Evolutionary conservation across 2,888 invertebrate genomes (phyloP).

Genomic region (Pyrocoelia pectoralis): DNA sequence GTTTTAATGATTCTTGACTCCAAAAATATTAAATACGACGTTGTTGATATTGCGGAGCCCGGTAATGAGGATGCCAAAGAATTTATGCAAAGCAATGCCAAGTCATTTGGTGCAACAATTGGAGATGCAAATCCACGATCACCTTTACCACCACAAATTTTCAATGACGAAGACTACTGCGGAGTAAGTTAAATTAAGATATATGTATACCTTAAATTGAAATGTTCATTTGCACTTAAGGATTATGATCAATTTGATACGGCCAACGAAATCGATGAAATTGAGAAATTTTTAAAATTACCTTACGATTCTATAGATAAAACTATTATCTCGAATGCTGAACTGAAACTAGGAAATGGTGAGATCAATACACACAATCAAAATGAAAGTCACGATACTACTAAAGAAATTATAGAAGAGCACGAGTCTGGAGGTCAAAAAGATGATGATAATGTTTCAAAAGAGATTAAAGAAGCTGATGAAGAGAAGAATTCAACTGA

Average conservation of each 20-base stretch:
- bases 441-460: slow-evolving; percentile 38
- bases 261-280: slow-evolving; percentile 88
- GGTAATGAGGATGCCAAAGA: slow-evolving; percentile 87
- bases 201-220: background rate
- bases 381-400: slow-evolving; percentile 36
- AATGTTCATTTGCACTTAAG: slow-evolving; percentile 60
- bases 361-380: slow-evolving; percentile 43
- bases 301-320: slow-evolving; percentile 66
- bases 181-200: slow-evolving; percentile 71
- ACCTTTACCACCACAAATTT: slow-evolving; percentile 92
- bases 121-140: slow-evolving; percentile 78
- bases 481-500: slow-evolving; percentile 6
- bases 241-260: slow-evolving; percentile 93
- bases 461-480: slow-evolving; percentile 15
- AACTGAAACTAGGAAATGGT: slow-evolving; percentile 56
- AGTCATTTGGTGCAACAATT: slow-evolving; percentile 76
- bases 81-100: slow-evolving; percentile 90
- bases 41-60: slow-evolving; percentile 95
- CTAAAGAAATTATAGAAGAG: slow-evolving; percentile 18
- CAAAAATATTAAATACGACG: slow-evolving; percentile 86
- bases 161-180: slow-evolving; percentile 90
- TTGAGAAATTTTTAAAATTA: slow-evolving; percentile 87
- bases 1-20: slow-evolving; percentile 94
- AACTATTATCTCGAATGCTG: slow-evolving; percentile 59
- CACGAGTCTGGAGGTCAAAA: slow-evolving; percentile 19